Base-by-base conservation (phyloP, 2,888 invertebrate genomes). In the Spatulosminthurus flaviceps region DNA sequence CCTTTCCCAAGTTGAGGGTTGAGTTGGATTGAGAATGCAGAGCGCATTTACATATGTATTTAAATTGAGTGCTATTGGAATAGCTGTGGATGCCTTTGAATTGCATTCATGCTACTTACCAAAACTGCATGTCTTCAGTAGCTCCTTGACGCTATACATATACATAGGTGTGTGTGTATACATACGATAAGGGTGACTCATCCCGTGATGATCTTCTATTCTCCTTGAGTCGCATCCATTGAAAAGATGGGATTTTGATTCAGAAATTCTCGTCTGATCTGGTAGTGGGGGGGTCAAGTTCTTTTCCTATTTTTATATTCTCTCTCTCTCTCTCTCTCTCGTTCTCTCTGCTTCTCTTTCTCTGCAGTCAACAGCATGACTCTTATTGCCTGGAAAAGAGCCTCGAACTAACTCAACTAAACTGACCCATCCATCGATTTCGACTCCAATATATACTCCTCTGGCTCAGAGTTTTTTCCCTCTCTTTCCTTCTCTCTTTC, bases 351-450 rank as follows among this genome's bases (percentile, higher is more conserved):
- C n/a, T 9, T 70, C 29, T 41, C 42, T 42, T 4, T 29, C 22
- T 19, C 13, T 70, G 28, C 26, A 29, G 4, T 21, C 69, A 34
- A 41, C 75, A 64, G 42, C 66, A 21, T 66, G 66, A 75, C 75
- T 75, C 66, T 75, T 66, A 75, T 66, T 75, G 75, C 75, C 75
- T 75, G 66, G 66, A 75, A 64, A 75, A 34, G 28, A 34, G 72
- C 41, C 72, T 42, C 71, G 41, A 71, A 71, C 28, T 60, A 61
- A 74, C 74, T 74, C 26, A 74, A 61, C 74, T 74, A 74, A 74
- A 74, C 74, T 74, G 74, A 74, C 74, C 74, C 74, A 74, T 74
- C 74, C 74, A 74, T 74, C 74, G 61, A 74, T 74, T 74, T 74
- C 34, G 69, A 5, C 29, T 69, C 29, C 69, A 69, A 24, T 29